Evolutionary conservation across 2,797 vertebrate species (phyloP), one percentile per base, ranked within the genome.

Genomic region (Cyclura pinguis): DNA sequence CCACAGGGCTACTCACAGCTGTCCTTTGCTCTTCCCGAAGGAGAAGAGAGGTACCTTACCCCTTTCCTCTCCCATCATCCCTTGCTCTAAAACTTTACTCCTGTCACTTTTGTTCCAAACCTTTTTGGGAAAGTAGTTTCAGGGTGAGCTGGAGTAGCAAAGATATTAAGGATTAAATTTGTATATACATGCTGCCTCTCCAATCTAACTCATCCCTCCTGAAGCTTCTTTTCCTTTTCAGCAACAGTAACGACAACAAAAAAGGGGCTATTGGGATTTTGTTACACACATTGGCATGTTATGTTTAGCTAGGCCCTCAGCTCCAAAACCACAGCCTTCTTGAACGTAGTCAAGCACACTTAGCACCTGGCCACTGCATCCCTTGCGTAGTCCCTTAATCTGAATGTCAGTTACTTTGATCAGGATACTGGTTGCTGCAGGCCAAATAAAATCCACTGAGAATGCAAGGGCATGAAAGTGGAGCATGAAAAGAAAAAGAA

Each of bases 321-420:
- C 42, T 91, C 85, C 85, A 69, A 91, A 78, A 59, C 90, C 80
- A 87, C 80, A 87, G 29, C 6, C 86, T 78, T 78, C 1, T 20
- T 72, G 47, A 57, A 88, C 27, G 8, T 35, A 69, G 50, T 78
- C 80, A 84, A 90, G 86, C 81, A 10, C 73, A 29, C 12, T 91
- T 42, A 87, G 80, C 47, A 87, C 69, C 85, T 87, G 90, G 72
- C 81, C 32, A 32, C 80, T 69, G 27, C 78, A n/a, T 78, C 50
- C 52, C 47, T 87, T 77, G n/a, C 85, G 77, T 84, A 18, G 72
- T 67, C 50, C 83, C 81, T 84, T 83, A 74, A 90, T 74, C 80
- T 86, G 32, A 77, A 87, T 24, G 84, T 52, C 78, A 78, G 24
- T 88, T 87, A 80, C 85, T 91, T 91, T 87, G 80, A 84, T 91